Percentiles rank a stretch among this genome's conserved stretches.
Evolutionary conservation across 1,140 invertebrate genomes (phyloP).

Genomic region (Hyles vespertilio): DNA sequence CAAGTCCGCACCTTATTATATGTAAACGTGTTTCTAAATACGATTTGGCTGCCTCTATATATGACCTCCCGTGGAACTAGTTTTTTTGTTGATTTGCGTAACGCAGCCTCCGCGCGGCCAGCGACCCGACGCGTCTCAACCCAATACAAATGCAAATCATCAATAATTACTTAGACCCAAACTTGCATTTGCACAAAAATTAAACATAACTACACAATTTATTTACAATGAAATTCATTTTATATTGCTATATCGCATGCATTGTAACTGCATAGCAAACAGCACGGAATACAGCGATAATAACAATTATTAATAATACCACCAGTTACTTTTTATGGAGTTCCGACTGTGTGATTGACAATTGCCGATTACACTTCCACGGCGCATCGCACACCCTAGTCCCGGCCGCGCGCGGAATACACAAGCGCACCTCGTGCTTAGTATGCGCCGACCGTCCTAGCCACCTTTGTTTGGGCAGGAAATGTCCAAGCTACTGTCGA

Average conservation of each 20-base stretch:
- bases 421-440: slow-evolving; percentile 47
- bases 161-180: slow-evolving; percentile 38
- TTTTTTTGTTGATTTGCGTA: slow-evolving; percentile 69
- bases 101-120: slow-evolving; percentile 51
- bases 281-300: not conserved
- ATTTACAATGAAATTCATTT: not conserved
- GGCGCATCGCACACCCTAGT: slow-evolving; percentile 43
- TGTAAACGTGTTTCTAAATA: not conserved
- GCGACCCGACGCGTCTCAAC: slow-evolving; percentile 47
- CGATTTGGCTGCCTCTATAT: slow-evolving; percentile 15
- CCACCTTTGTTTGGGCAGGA: slow-evolving; percentile 71
- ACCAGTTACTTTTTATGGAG: slow-evolving; percentile 47
- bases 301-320: slow-evolving; percentile 19
- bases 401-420: slow-evolving; percentile 44
- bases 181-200: slow-evolving; percentile 12
- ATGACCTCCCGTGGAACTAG: slow-evolving; percentile 54
- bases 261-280: not conserved
- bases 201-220: not conserved
- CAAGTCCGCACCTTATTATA: not conserved
- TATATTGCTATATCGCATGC: too few species aligned
- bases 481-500: slow-evolving; percentile 59
- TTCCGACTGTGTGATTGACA: slow-evolving; percentile 58
- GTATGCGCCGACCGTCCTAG: slow-evolving; percentile 53
- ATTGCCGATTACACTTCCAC: slow-evolving; percentile 61
- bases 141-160: slow-evolving; percentile 56